Percentiles rank a stretch among this genome's conserved stretches.
Evolutionary conservation across 2,113 vertebrate species (phyloP).

Genomic region (Zapus hudsonius): DNA sequence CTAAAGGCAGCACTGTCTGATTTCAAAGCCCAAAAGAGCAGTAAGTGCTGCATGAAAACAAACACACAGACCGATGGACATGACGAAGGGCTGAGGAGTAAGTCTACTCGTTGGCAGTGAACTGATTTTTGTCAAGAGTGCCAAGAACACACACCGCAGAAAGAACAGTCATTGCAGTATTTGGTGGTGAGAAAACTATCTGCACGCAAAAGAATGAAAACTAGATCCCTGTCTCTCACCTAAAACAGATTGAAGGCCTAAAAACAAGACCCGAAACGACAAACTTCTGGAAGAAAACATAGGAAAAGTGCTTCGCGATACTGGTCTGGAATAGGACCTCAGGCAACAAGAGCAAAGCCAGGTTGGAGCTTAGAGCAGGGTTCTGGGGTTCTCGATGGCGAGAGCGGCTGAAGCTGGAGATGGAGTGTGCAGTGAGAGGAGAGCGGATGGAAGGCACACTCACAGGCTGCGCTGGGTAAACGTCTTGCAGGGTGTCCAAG

Average conservation of each 20-base stretch:
- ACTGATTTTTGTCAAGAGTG: neutral
- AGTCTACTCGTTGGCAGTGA: neutral
- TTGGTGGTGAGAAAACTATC: neutral
- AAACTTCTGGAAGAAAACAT: neutral
- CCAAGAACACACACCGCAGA: neutral
- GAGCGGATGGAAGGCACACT: constrained; percentile 75
- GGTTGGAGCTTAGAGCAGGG: neutral
- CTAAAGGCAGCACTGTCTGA: neutral
- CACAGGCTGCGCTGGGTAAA: constrained; percentile 90
- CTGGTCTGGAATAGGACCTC: neutral
- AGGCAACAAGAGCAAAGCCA: neutral
- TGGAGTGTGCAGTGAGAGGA: neutral
- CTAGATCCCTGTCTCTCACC: neutral
- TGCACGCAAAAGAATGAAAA: neutral
- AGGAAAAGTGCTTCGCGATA: neutral
- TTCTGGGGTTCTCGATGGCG: neutral
- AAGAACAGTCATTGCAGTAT: neutral
- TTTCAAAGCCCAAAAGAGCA: neutral
- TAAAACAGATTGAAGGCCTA: neutral
- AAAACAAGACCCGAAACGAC: neutral
- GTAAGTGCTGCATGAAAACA: neutral
- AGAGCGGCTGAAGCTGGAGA: neutral
- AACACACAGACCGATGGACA: neutral
- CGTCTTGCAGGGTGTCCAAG: constrained; percentile 94
- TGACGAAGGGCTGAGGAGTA: neutral